phyloP scores from a whole-genome alignment of 2,113 vertebrate genomes.

The Microcebus murinus region DNA sequence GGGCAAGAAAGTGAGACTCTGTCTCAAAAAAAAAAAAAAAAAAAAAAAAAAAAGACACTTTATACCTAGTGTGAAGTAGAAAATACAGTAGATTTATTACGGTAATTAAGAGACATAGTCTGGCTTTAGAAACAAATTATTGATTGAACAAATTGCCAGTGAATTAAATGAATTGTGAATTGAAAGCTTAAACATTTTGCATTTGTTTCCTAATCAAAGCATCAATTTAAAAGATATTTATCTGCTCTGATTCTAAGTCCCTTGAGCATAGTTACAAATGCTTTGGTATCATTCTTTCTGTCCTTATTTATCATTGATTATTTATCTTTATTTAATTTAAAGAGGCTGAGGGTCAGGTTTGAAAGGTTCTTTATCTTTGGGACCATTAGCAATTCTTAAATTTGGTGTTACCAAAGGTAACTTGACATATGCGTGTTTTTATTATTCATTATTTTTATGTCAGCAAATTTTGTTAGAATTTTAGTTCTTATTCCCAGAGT shows the following conservation, averaged over 20 bases:
- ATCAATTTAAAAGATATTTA: not conserved
- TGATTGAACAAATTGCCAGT: slow-evolving; percentile 25
- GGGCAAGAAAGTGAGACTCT: too few relatives aligned
- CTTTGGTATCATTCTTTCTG: not conserved
- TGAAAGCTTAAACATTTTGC: slow-evolving; percentile 5
- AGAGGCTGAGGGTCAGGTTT: not conserved
- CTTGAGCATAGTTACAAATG: slow-evolving; percentile 27
- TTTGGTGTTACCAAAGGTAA: slow-evolving; percentile 41
- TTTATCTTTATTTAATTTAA: slow-evolving; percentile 27
- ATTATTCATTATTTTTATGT: slow-evolving; percentile 24
- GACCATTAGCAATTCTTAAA: slow-evolving; percentile 43
- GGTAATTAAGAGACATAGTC: slow-evolving; percentile 37
- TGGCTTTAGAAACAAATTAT: slow-evolving; percentile 20
- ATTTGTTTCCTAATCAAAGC: slow-evolving; percentile 48
- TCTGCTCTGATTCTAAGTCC: not conserved
- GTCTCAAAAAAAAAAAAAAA: too few relatives aligned
- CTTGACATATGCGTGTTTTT: not conserved
- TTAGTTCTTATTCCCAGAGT: slow-evolving; percentile 45
- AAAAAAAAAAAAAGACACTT: too few relatives aligned
- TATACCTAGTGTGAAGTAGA: not conserved
- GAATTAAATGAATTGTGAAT: slow-evolving; percentile 39
- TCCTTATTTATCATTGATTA: not conserved
- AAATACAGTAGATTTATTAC: not conserved
- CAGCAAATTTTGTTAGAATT: slow-evolving; percentile 42
- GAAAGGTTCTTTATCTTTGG: not conserved